These are phyloP conservation scores for Rousettus leschenaultii DNA, from an alignment of 2,113 vertebrate species.

Conservation along the genomic window DNA sequence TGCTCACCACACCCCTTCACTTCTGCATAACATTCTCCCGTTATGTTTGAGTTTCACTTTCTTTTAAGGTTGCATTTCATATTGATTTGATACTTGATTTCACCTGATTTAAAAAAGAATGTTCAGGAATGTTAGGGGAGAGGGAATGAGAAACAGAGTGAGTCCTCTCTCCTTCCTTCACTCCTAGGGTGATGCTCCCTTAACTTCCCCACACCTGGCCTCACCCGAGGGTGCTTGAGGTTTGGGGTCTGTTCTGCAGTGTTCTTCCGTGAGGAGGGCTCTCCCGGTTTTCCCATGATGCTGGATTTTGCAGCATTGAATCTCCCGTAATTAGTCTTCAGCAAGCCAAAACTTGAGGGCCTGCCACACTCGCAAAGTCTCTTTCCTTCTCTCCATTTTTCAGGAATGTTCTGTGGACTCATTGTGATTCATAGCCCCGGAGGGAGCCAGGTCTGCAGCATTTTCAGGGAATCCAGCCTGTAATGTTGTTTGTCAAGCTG, in stretches of 20 bases:
- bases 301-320: background rate
- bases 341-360: background rate
- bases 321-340: background rate
- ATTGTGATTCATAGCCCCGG: conserved; percentile 35
- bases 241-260: background rate
- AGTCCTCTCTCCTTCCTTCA: background rate
- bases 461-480: conserved; percentile 29
- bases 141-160: background rate
- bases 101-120: background rate
- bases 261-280: background rate
- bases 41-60: background rate
- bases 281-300: background rate
- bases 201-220: too few species aligned
- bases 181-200: background rate
- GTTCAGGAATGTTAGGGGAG: background rate
- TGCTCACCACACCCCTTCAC: accelerated
- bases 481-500: conserved; percentile 55
- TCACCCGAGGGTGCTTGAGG: background rate
- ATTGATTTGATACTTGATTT: background rate
- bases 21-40: background rate
- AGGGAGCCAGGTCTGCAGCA: conserved; percentile 4
- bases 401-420: background rate
- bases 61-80: background rate
- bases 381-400: conserved; percentile 14
- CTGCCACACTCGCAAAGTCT: background rate